These are phyloP conservation scores for Porites cylindrica DNA, from an alignment of 92 coral and sea anemone genomes.

Conservation along the genomic window DNA sequence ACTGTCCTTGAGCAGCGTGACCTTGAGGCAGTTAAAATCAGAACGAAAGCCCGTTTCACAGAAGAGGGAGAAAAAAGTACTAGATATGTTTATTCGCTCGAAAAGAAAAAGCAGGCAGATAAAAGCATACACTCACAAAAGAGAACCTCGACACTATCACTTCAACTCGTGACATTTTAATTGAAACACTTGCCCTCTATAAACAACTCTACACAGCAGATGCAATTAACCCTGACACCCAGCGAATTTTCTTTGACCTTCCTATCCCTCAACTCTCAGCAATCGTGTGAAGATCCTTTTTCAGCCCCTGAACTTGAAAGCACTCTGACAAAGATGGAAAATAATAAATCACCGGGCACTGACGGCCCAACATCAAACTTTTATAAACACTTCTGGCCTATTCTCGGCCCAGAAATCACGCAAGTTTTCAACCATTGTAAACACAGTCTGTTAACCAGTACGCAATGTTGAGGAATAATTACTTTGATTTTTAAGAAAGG, in stretches of 20 bases:
- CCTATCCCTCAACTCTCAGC: too few relatives aligned
- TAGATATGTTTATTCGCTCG: background rate
- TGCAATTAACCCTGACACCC: too few relatives aligned
- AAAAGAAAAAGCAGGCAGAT: background rate
- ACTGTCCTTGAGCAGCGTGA: background rate
- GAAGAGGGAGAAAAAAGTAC: conserved; percentile 6
- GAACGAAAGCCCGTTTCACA: background rate
- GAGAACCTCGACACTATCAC: background rate
- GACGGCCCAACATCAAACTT: too few relatives aligned
- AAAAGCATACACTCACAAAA: background rate
- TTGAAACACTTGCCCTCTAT: background rate
- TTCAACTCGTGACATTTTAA: background rate
- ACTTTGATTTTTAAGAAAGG: background rate
- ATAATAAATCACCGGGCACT: too few relatives aligned
- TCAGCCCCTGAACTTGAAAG: too few relatives aligned
- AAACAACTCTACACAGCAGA: background rate
- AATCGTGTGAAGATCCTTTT: too few relatives aligned
- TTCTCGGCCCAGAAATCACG: background rate
- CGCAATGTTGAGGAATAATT: background rate
- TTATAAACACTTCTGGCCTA: background rate
- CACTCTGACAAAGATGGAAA: too few relatives aligned
- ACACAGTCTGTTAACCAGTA: background rate
- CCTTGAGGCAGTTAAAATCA: background rate
- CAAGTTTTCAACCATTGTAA: background rate
- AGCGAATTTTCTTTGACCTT: too few relatives aligned